Base-by-base conservation (phyloP, 2,888 invertebrate genomes). In the Girardia tigrina region DNA sequence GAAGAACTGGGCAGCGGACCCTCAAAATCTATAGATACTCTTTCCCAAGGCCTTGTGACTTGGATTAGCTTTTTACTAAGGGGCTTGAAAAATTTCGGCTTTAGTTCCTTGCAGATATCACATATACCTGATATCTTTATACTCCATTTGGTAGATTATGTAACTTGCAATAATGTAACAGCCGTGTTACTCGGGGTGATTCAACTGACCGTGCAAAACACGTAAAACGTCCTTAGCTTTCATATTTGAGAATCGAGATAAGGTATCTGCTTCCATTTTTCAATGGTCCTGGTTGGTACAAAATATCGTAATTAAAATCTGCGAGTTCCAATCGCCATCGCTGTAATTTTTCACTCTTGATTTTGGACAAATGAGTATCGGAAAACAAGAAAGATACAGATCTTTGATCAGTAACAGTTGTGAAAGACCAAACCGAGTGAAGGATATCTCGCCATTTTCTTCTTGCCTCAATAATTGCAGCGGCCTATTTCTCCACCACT, bases 401-500 rank as follows among this genome's bases (percentile, higher is more conserved):
- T 42, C 20, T 42, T 42, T 42, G 42, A n/a, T 42, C 42, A 42
- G 42, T 42, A 23, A 70, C 70, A 12, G 26, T 26, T 23, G 70
- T 70, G 70, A 70, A 70, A 26, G 20, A 70, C 26, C 23, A 26
- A 70, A 70, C 70, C 20, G 70, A 23, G 70, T 23, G 70, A 70
- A 70, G 70, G 70, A 70, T 23, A 26, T 70, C 23, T 70, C 70
- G 20, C 70, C 70, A 70, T 70, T 70, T 70, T 70, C 70, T 70
- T 23, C 70, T 23, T 23, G 23, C 20, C 26, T 70, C 70, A 70
- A 70, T 70, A 26, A 70, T 70, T 23, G 70, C 70, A 26, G 23
- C 20, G 26, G 70, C 70, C 26, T 70, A 23, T 26, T 26, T 23
- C 26, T 70, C 70, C 12, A 70, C 70, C 20, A 70, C 70, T 23